These are phyloP conservation scores for Caenorhabditis becei DNA, from an alignment of 2,888 invertebrate species.

Conservation along the genomic window DNA sequence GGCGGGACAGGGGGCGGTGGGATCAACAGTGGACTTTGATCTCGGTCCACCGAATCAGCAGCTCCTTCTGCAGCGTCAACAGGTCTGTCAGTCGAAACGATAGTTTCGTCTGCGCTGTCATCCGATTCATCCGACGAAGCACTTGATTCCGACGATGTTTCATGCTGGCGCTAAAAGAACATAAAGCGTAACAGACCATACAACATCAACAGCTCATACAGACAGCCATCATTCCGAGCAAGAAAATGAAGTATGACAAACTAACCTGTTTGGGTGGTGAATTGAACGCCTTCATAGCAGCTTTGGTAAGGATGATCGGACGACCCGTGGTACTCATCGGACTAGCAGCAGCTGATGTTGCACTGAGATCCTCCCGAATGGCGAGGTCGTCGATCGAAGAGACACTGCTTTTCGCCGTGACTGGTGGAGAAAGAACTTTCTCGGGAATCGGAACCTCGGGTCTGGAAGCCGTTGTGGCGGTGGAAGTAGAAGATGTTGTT, in stretches of 20 bases:
- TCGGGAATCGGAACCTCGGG: constrained; percentile 3
- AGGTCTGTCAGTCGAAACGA: not conserved
- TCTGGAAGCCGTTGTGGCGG: constrained; percentile 14
- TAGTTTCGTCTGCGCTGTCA: constrained; percentile 24
- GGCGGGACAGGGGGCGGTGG: not conserved
- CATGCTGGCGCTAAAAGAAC: constrained; percentile 43
- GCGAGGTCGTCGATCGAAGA: constrained; percentile 29
- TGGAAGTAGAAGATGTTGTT: constrained; percentile 40
- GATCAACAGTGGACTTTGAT: not conserved
- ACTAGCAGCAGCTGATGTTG: constrained; percentile 19
- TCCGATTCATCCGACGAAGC: constrained; percentile 22
- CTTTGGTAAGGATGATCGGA: constrained; percentile 58
- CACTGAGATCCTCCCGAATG: constrained; percentile 27
- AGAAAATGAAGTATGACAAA: constrained; percentile 10
- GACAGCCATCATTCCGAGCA: constrained; percentile 49
- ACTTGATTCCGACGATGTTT: constrained; percentile 26
- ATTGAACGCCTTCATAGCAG: constrained; percentile 58
- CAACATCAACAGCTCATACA: constrained; percentile 55
- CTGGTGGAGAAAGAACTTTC: constrained; percentile 14
- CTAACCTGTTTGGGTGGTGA: constrained; percentile 46
- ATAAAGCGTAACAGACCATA: constrained; percentile 54
- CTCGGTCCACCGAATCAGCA: not conserved
- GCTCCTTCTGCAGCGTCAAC: not conserved
- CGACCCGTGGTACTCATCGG: constrained; percentile 36
- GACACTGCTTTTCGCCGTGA: constrained; percentile 31